Percentiles rank a stretch among this genome's conserved stretches.
phyloP scores from a whole-genome alignment of 2,888 invertebrate genomes.

The Perizoma flavofasciatum region DNA sequence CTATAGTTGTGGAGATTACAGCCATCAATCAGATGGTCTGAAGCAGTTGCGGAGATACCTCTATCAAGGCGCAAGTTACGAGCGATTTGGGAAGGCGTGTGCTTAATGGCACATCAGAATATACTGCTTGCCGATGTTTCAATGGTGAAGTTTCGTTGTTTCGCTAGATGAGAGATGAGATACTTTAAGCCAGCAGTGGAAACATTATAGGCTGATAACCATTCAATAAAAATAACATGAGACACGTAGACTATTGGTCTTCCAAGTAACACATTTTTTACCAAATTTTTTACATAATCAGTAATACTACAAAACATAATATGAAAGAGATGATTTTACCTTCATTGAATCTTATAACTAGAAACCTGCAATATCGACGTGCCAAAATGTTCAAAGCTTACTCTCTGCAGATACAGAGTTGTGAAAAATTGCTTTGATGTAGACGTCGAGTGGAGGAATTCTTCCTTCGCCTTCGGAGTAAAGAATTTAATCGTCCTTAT shows the following conservation, averaged over 20 bases:
- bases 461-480: conserved; percentile 51
- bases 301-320: not conserved
- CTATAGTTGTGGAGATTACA: conserved; percentile 68
- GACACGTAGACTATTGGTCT: too few relatives aligned
- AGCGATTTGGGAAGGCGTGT: conserved; percentile 38
- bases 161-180: not conserved
- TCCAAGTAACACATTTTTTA: too few relatives aligned
- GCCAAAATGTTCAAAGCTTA: conserved; percentile 40
- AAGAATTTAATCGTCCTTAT: conserved; percentile 69
- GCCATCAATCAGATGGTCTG: conserved; percentile 68
- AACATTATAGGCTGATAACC: too few relatives aligned
- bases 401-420: conserved; percentile 47
- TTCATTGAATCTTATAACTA: conserved; percentile 7
- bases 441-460: conserved; percentile 63
- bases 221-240: too few relatives aligned
- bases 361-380: conserved; percentile 38
- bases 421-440: conserved; percentile 66
- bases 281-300: too few relatives aligned
- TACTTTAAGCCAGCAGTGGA: too few relatives aligned
- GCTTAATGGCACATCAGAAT: conserved; percentile 39
- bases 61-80: conserved; percentile 49
- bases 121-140: conserved; percentile 33
- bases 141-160: conserved; percentile 12
- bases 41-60: conserved; percentile 58
- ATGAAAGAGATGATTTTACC: conserved; percentile 9